These are phyloP conservation scores for Muscicapa comitata DNA, from an alignment of 2,797 vertebrate genomes.

Conservation along the genomic window DNA sequence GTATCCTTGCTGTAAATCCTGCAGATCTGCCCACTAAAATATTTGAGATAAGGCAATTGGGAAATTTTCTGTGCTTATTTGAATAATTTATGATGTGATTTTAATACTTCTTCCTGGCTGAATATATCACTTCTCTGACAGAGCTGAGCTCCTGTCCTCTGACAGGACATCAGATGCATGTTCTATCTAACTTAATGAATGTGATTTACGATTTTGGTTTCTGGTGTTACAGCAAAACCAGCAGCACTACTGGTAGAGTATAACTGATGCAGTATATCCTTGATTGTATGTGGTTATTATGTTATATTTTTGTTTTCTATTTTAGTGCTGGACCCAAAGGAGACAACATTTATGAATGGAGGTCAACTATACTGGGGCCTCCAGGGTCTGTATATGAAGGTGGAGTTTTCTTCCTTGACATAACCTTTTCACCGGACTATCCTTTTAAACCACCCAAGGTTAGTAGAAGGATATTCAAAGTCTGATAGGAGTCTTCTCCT, in stretches of 20 bases:
- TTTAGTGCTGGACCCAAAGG: slow-evolving; percentile 86
- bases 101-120: not conserved
- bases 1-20: not conserved
- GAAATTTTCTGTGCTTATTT: slow-evolving; percentile 18
- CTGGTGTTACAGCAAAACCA: not conserved
- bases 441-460: slow-evolving; percentile 86
- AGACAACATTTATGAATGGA: slow-evolving; percentile 88
- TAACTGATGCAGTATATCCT: slow-evolving; percentile 6
- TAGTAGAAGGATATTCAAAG: slow-evolving; percentile 62
- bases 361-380: slow-evolving; percentile 84
- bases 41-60: not conserved
- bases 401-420: slow-evolving; percentile 86
- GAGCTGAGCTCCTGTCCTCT: not conserved
- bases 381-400: slow-evolving; percentile 85
- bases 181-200: not conserved
- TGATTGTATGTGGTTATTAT: slow-evolving; percentile 42
- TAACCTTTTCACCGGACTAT: slow-evolving; percentile 84
- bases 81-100: slow-evolving; percentile 42
- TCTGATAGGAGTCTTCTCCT: not conserved
- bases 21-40: not conserved
- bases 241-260: not conserved
- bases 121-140: not conserved
- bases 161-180: not conserved
- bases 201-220: not conserved
- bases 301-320: slow-evolving; percentile 70